Conservation (phyloP, 64 coral and sea anemone species). For the Exaiptasia diaphana region DNA sequence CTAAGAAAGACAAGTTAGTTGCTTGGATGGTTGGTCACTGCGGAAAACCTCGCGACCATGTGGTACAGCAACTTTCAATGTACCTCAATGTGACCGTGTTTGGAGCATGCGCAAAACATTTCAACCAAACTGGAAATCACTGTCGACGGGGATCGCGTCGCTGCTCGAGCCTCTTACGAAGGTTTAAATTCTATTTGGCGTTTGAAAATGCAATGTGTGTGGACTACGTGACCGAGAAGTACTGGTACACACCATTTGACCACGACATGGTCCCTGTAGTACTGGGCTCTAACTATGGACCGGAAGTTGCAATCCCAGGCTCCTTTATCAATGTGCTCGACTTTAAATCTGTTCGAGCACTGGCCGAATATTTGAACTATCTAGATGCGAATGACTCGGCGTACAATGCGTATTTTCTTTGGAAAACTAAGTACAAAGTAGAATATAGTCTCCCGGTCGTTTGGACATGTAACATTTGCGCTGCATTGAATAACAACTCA, state of each 20-base stretch:
- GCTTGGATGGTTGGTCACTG: slow-evolving; percentile 63
- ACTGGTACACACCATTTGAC: slow-evolving; percentile 34
- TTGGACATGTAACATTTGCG: slow-evolving; percentile 61
- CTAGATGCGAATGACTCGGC: slow-evolving; percentile 55
- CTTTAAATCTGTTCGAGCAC: slow-evolving; percentile 30
- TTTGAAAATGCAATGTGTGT: slow-evolving; percentile 59
- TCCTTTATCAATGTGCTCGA: slow-evolving; percentile 59
- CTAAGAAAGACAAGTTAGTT: slow-evolving; percentile 26
- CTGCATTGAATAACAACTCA: slow-evolving; percentile 15
- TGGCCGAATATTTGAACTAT: slow-evolving; percentile 37
- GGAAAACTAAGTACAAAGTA: slow-evolving; percentile 39
- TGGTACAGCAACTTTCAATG: slow-evolving; percentile 29
- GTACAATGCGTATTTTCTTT: slow-evolving; percentile 61
- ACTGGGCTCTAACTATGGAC: slow-evolving; percentile 34
- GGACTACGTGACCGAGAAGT: slow-evolving; percentile 71
- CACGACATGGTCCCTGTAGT: slow-evolving; percentile 47
- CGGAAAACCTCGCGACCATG: slow-evolving; percentile 13
- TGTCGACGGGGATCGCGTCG: not conserved
- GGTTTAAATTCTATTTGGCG: slow-evolving; percentile 52
- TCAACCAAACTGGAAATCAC: slow-evolving; percentile 41
- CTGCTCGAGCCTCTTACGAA: not conserved
- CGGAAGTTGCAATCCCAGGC: slow-evolving; percentile 36
- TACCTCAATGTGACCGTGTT: slow-evolving; percentile 56
- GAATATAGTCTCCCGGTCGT: not conserved
- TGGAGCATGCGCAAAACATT: slow-evolving; percentile 13